A percentile compares a stretch with the other conserved stretches of the same genome.
phyloP scores from a whole-genome alignment of 2,888 invertebrate species.

The Lepidonotus clava region DNA sequence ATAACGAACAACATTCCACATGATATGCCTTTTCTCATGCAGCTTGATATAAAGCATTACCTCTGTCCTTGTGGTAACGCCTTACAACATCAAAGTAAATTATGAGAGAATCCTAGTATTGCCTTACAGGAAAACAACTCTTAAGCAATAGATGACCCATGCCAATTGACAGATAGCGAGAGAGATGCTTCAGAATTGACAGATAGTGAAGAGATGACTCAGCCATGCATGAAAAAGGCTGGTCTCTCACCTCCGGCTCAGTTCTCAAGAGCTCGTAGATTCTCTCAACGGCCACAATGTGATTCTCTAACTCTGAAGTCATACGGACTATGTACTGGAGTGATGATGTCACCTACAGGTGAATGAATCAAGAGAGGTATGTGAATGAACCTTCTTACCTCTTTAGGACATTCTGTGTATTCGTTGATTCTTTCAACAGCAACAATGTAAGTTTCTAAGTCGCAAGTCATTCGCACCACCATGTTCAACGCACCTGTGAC shows the following conservation, averaged over 20 bases:
- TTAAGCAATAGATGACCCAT: no score
- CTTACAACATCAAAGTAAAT: no score
- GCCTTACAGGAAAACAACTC: no score
- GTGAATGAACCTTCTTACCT: conserved; percentile 55
- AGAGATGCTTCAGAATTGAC: no score
- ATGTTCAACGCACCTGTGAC: conserved; percentile 62
- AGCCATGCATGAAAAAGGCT: no score
- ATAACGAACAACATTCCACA: no score
- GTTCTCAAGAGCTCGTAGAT: not conserved
- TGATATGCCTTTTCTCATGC: no score
- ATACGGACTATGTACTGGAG: not conserved
- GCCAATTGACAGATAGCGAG: no score
- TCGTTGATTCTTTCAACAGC: conserved; percentile 66
- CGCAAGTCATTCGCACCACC: conserved; percentile 63
- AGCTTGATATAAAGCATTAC: no score
- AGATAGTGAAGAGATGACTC: no score
- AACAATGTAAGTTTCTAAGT: conserved; percentile 67
- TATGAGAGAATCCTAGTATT: no score
- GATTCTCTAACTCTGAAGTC: not conserved
- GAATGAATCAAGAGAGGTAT: not conserved
- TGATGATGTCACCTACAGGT: not conserved
- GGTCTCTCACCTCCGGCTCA: not conserved
- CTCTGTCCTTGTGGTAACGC: no score
- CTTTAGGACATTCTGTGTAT: conserved; percentile 61
- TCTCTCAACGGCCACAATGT: not conserved